Base-by-base conservation (phyloP, 2,888 invertebrate genomes). In the Petrolisthes cinctipes region DNA sequence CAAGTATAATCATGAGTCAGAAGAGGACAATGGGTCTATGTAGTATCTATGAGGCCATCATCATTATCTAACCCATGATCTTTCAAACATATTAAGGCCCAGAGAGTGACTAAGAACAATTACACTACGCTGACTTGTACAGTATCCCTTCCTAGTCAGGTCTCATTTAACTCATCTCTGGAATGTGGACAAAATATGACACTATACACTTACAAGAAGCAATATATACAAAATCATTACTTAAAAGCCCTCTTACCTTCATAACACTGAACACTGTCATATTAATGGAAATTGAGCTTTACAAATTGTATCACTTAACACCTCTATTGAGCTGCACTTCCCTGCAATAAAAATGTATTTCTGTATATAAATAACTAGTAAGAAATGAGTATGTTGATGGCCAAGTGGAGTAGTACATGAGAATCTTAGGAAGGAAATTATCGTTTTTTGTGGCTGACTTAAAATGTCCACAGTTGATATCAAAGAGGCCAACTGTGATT, bases 221-320 rank as follows among this genome's bases (percentile, higher is more conserved):
- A 53, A 23, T 57, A 71, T 11, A 80, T 56, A 71, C 79, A 61
- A 66, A 68, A 85, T 61, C 54, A 57, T 11, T 81, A 81, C 57
- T 57, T 20, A 23, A 81, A 5, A 37, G 37, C 57, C 56, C 53
- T 80, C 80, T 54, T 51, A 53, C 11, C 20, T 80, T 37, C 11
- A 81, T 82, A 71, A 68, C n/a, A 71, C 37, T 83, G 17, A 83
- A 6, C 37, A 14, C n/a, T 83, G 76, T 53, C 73, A 78, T 66
- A 80, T 56, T 85, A 80, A 68, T 61, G 71, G 54, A 85, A 81
- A 71, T 80, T 80, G 81, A 81, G 85, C 80, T 85, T 85, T 23
- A 37, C 80, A 68, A 80, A 68, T 66, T 71, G 51, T 80, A 80
- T 81, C 85, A 85, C 85, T 53, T 23, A 78, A 84, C 61, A 54